Percentiles rank a stretch among this genome's conserved stretches.
Evolutionary conservation across 2,888 invertebrate genomes (phyloP).

Genomic region (Helobdella robusta): DNA sequence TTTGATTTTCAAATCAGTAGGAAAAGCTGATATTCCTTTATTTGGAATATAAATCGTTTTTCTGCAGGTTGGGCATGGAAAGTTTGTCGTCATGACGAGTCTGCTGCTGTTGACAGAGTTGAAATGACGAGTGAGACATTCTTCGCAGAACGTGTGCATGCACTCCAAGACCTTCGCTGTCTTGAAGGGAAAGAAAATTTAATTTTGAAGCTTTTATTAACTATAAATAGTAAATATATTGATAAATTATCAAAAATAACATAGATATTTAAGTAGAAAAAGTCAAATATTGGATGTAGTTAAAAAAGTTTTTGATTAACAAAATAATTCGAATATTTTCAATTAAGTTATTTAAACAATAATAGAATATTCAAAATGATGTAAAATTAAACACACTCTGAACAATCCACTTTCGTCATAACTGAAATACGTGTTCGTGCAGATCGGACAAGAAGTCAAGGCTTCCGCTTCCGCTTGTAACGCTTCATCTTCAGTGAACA

Average conservation of each 20-base stretch:
- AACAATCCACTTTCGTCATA: conserved; percentile 1
- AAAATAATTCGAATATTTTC: too few relatives aligned
- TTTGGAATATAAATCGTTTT: conserved; percentile 25
- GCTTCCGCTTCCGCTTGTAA: conserved; percentile 19
- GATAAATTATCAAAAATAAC: too few relatives aligned
- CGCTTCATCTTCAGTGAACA: neutral
- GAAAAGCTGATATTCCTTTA: conserved; percentile 25
- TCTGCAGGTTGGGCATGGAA: conserved; percentile 31
- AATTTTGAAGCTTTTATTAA: too few relatives aligned
- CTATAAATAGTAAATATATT: too few relatives aligned
- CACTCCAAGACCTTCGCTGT: conserved; percentile 30
- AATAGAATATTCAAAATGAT: too few relatives aligned
- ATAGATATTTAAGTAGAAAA: too few relatives aligned
- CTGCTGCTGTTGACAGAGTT: conserved; percentile 20
- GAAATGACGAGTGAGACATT: conserved; percentile 21
- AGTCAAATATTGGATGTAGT: too few relatives aligned
- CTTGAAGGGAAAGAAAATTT: too few relatives aligned
- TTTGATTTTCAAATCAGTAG: conserved; percentile 26
- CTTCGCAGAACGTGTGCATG: conserved; percentile 30
- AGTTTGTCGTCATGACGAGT: conserved; percentile 22
- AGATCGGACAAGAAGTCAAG: conserved; percentile 27
- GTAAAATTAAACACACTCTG: conserved; percentile 15
- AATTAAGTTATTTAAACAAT: too few relatives aligned
- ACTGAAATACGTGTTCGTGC: conserved; percentile 25
- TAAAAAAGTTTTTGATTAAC: too few relatives aligned